Conservation (phyloP, 2,797 vertebrate genomes). For the Sebastes taczanowskii region DNA sequence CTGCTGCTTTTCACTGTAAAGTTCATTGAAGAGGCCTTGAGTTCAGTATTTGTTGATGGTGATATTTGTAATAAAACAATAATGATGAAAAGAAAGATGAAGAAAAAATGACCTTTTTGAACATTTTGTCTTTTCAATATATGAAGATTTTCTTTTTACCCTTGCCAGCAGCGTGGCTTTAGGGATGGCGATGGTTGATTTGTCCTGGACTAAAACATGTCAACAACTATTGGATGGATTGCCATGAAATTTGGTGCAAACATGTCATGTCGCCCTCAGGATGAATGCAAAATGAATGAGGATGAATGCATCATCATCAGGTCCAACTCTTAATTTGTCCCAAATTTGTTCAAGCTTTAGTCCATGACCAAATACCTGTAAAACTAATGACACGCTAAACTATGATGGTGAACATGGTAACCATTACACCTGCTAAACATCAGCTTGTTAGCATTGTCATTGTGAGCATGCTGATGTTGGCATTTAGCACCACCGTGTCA, state of each 20-base stretch:
- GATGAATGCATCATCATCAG: neutral
- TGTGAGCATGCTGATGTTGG: neutral
- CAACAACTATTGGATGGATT: neutral
- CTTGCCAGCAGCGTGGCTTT: neutral
- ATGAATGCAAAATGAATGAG: too few relatives aligned
- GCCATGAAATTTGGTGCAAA: neutral
- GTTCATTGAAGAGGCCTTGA: conserved; percentile 66
- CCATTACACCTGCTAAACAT: neutral
- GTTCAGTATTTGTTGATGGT: conserved; percentile 88
- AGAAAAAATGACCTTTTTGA: conserved; percentile 67
- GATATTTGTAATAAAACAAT: conserved; percentile 84
- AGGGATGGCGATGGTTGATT: neutral
- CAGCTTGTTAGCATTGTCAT: neutral
- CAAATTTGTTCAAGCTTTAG: neutral
- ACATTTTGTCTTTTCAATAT: neutral
- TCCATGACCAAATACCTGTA: neutral
- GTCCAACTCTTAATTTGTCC: neutral
- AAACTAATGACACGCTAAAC: neutral
- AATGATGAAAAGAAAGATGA: conserved; percentile 28
- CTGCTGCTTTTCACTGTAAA: conserved; percentile 67
- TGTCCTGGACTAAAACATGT: neutral
- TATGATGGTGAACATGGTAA: neutral
- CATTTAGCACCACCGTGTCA: too few relatives aligned
- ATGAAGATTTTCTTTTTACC: neutral
- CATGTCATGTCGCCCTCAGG: neutral